phyloP scores from a whole-genome alignment of 2,888 invertebrate genomes.

The Archips xylosteana region DNA sequence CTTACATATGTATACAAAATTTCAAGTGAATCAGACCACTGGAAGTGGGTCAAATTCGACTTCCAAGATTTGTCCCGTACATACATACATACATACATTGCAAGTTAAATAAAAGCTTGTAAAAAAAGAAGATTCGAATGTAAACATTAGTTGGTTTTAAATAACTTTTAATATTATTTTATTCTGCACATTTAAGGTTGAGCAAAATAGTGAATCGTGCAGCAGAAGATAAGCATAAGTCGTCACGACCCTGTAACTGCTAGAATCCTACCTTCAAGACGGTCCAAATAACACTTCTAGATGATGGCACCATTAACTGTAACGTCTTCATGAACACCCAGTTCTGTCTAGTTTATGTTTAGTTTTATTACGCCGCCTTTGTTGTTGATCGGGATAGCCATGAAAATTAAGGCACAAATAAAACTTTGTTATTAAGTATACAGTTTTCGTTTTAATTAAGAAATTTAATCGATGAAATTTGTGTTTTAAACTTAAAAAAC shows the following conservation, averaged over 20 bases:
- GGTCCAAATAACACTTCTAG: constrained; percentile 66
- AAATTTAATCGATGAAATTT: not conserved
- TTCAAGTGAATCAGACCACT: no score
- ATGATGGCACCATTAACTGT: constrained; percentile 65
- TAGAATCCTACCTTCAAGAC: constrained; percentile 40
- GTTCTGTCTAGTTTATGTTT: constrained; percentile 66
- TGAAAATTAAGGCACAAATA: constrained; percentile 5
- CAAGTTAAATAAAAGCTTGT: no score
- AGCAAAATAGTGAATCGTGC: no score
- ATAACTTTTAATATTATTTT: no score
- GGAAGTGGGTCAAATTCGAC: no score
- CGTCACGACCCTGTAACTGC: constrained; percentile 6
- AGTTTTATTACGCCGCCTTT: constrained; percentile 62
- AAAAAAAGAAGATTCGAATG: not conserved
- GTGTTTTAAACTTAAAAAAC: no score
- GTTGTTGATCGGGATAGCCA: constrained; percentile 45
- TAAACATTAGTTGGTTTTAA: no score
- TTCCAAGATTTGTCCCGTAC: no score
- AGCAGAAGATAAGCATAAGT: not conserved
- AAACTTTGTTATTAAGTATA: not conserved
- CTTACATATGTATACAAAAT: no score
- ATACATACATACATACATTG: no score
- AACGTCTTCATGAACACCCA: constrained; percentile 63
- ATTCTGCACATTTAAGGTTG: no score
- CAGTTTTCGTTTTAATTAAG: not conserved